Base-by-base conservation (phyloP, 2,797 vertebrate species). In the Iguana delicatissima region DNA sequence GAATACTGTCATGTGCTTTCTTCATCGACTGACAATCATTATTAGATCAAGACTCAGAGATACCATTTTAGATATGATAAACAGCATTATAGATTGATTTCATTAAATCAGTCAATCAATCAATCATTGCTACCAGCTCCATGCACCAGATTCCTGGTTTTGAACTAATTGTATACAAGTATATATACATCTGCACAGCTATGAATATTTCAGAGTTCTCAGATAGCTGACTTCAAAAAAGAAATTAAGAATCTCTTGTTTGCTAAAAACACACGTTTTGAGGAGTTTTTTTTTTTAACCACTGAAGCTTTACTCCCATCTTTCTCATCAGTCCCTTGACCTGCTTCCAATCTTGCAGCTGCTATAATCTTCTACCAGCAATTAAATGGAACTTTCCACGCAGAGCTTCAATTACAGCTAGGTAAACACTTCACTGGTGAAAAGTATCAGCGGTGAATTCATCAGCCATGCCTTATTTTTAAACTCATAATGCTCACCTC, bases 331-430 rank as follows among this genome's bases (percentile, higher is more conserved):
- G 14, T 76, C 73, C 29, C 72, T 62, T 76, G 80, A 84, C 35
- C 38, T 29, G 35, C 35, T 2, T 73, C 67, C 80, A 74, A 59
- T 83, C 52, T 50, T 89, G 55, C 88, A 76, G 69, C 88, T 74
- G n/a, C 81, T 83, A n/a, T 59, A 82, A 69, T 82, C 46, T 38
- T 82, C 64, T 38, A 59, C 26, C 29, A 73, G 52, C 67, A 73
- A 82, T 81, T 81, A 83, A 73, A 67, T 73, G 55, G 67, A 69
- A 88, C 13, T 88, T 89, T 76, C 69, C 87, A 89, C 18, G 72
- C 29, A 83, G 29, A 87, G 38, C 52, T 89, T 89, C 52, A 89
- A 62, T 59, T 59, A 89, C 29, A 83, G 55, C 26, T 73, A 59
- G 10, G 62, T 46, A 82, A 73, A 82, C 18, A 74, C 69, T 89